Percentiles rank a stretch among this genome's conserved stretches.
Conservation (phyloP, 2,797 vertebrate genomes). For the Sebastes glaucus region DNA sequence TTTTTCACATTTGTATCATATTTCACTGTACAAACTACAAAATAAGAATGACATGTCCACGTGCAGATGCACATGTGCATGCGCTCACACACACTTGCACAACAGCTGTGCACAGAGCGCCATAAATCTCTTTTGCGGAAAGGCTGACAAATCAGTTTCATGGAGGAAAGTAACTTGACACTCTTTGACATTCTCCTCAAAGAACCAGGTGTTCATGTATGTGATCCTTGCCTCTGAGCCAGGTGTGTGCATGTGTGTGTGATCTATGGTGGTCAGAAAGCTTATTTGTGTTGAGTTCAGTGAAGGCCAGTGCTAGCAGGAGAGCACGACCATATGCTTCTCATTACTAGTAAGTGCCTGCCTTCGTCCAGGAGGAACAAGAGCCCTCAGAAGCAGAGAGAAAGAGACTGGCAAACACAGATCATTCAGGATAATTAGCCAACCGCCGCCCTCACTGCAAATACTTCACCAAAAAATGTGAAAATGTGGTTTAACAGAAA, state of each 20-base stretch:
- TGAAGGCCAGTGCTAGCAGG: slow-evolving; percentile 69
- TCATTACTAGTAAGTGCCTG: slow-evolving; percentile 68
- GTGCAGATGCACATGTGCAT: slow-evolving; percentile 15
- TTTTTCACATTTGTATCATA: neutral
- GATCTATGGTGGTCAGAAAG: slow-evolving; percentile 66
- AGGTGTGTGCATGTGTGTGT: slow-evolving; percentile 59
- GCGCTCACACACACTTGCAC: slow-evolving; percentile 35
- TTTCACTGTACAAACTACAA: slow-evolving; percentile 12
- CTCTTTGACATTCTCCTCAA: slow-evolving; percentile 55
- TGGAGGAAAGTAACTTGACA: slow-evolving; percentile 64
- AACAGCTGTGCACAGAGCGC: slow-evolving; percentile 42
- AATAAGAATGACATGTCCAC: slow-evolving; percentile 19
- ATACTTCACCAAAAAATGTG: neutral
- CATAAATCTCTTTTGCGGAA: slow-evolving; percentile 58
- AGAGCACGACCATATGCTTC: slow-evolving; percentile 73
- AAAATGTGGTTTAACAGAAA: neutral
- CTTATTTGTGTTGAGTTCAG: slow-evolving; percentile 77
- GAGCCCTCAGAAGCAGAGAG: slow-evolving; percentile 20
- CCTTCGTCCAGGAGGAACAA: slow-evolving; percentile 57
- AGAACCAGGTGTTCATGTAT: slow-evolving; percentile 70
- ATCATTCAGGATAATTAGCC: slow-evolving; percentile 30
- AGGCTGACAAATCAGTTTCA: slow-evolving; percentile 75
- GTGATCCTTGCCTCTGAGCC: slow-evolving; percentile 59
- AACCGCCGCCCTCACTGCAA: neutral
- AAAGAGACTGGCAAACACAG: slow-evolving; percentile 22